Percentiles rank a stretch among this genome's conserved stretches.
These are phyloP conservation scores for Monopis laevigella DNA, from an alignment of 2,888 invertebrate species.

Conservation along the genomic window DNA sequence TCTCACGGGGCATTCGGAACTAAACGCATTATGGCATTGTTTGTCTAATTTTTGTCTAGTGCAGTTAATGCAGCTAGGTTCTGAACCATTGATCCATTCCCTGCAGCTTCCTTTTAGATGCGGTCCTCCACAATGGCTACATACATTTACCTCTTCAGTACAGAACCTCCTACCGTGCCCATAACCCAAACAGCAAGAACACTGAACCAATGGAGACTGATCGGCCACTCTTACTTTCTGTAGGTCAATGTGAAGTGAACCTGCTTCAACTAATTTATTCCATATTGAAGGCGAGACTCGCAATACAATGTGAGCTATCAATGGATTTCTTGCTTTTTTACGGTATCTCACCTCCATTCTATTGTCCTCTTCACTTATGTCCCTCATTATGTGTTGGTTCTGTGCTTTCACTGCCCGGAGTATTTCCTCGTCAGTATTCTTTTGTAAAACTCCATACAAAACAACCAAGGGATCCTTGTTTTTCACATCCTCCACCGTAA, in stretches of 20 bases:
- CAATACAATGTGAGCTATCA: not conserved
- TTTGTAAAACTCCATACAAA: slow-evolving; percentile 13
- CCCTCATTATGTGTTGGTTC: not conserved
- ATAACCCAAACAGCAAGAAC: slow-evolving; percentile 7
- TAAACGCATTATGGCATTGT: slow-evolving; percentile 6
- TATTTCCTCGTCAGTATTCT: slow-evolving; percentile 12
- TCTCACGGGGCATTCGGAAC: slow-evolving; percentile 3
- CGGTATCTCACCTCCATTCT: not conserved
- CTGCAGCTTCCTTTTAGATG: slow-evolving; percentile 4
- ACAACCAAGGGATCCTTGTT: slow-evolving; percentile 19
- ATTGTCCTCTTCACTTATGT: not conserved
- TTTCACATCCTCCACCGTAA: slow-evolving; percentile 15
- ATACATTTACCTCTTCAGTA: not conserved
- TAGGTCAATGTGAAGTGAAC: slow-evolving; percentile 1
- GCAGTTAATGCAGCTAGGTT: slow-evolving; percentile 8
- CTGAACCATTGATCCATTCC: not conserved
- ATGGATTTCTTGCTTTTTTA: slow-evolving; percentile 7
- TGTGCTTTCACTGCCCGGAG: slow-evolving; percentile 1
- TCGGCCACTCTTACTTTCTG: slow-evolving; percentile 2
- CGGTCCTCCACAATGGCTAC: slow-evolving; percentile 10
- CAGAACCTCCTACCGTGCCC: slow-evolving; percentile 10
- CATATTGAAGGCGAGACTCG: not conserved
- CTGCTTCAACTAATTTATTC: not conserved
- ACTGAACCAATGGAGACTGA: slow-evolving; percentile 7
- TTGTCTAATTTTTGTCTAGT: not conserved